Percentiles rank a stretch among this genome's conserved stretches.
Conservation (phyloP, 1,140 invertebrate genomes). For the Cecropterus lyciades region DNA sequence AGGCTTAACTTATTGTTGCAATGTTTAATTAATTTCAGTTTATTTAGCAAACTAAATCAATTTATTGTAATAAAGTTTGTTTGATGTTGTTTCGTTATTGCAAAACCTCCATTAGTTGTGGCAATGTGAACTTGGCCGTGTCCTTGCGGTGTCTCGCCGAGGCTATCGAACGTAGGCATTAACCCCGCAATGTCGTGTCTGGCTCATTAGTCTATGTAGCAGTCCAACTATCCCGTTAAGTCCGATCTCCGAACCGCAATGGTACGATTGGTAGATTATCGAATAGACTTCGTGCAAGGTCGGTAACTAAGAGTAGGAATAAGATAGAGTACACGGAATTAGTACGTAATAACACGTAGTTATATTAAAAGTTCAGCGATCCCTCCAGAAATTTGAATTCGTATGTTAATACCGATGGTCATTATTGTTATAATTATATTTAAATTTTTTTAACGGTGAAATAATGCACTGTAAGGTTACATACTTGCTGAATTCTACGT, state of each 20-base stretch:
- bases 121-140: conserved; percentile 7
- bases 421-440: no score
- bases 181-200: conserved; percentile 34
- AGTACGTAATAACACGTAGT: neutral
- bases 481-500: no score
- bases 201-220: conserved; percentile 33
- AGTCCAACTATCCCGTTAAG: conserved; percentile 57
- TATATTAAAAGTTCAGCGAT: no score
- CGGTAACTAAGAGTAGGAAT: conserved; percentile 34
- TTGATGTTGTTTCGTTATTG: neutral
- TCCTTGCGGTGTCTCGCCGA: conserved; percentile 11
- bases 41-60: neutral
- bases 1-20: neutral
- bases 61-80: conserved; percentile 1
- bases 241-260: conserved; percentile 63
- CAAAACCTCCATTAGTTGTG: neutral
- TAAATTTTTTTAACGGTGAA: no score
- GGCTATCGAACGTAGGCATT: conserved; percentile 14
- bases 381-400: no score
- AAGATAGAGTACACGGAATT: neutral
- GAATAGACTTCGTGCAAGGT: conserved; percentile 65
- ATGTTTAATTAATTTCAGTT: neutral
- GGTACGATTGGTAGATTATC: conserved; percentile 65
- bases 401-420: no score
- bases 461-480: no score